Conservation (phyloP, 2,888 invertebrate species). For the Oxycera nigricornis region DNA sequence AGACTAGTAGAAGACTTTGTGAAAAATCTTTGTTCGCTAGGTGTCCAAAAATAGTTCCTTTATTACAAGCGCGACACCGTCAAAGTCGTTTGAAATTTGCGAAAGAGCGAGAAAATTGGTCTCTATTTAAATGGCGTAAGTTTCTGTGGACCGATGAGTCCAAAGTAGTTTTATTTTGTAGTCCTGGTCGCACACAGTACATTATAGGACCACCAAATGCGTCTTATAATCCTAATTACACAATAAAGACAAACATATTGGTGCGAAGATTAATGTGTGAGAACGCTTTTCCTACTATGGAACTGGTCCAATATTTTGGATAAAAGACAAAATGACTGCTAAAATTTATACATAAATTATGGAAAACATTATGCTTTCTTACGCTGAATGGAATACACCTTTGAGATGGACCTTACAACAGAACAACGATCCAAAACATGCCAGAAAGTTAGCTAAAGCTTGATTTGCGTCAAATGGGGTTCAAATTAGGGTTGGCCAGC, state of each 20-base stretch:
- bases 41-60: background rate
- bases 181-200: background rate
- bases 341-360: conserved; percentile 45
- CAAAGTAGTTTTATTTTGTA: conserved; percentile 24
- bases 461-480: background rate
- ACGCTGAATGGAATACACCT: conserved; percentile 45
- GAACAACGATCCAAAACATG: no score
- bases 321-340: conserved; percentile 47
- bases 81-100: conserved; percentile 14
- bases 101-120: conserved; percentile 1
- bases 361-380: conserved; percentile 44
- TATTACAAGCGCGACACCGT: no score
- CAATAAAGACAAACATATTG: conserved; percentile 44
- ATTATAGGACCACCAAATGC: background rate
- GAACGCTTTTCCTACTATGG: conserved; percentile 47
- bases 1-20: background rate
- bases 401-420: conserved; percentile 46
- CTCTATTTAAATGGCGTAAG: background rate
- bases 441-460: conserved; percentile 11
- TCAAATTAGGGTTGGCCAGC: conserved; percentile 22
- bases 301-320: conserved; percentile 46
- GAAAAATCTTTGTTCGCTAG: no score
- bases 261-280: conserved; percentile 46
- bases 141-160: conserved; percentile 17
- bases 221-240: conserved; percentile 2